Conservation (phyloP, 2,113 vertebrate species). For the Fukomys damarensis region DNA sequence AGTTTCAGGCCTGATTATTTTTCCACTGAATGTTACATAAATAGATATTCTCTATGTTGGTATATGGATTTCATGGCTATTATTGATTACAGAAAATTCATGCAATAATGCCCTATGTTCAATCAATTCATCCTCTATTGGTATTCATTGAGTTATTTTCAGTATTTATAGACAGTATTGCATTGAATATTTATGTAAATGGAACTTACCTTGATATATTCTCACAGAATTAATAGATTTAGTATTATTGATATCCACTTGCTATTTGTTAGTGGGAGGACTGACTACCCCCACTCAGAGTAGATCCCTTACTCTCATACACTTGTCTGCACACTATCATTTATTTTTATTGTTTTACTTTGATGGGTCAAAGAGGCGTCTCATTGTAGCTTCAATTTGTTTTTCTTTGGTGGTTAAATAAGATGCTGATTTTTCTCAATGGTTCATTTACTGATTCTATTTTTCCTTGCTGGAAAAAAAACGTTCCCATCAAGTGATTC, state of each 20-base stretch:
- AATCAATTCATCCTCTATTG: not conserved
- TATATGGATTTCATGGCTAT: constrained; percentile 10
- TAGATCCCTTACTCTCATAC: not conserved
- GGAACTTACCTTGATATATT: not conserved
- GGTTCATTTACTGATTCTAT: constrained; percentile 42
- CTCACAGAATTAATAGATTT: not conserved
- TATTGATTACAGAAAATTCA: constrained; percentile 25
- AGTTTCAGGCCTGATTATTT: constrained; percentile 30
- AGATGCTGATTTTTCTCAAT: constrained; percentile 19
- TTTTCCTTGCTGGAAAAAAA: not conserved
- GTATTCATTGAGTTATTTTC: constrained; percentile 14
- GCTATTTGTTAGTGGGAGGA: not conserved
- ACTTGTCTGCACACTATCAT: not conserved
- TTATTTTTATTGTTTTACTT: not conserved
- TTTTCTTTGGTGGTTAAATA: constrained; percentile 36
- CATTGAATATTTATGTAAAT: not conserved
- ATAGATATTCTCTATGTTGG: constrained; percentile 33
- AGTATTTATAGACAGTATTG: not conserved
- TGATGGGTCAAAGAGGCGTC: not conserved
- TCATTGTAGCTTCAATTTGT: not conserved
- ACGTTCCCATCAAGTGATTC: not conserved
- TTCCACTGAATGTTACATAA: constrained; percentile 51
- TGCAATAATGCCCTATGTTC: not conserved
- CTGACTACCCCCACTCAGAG: not conserved
- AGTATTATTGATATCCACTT: not conserved